Conservation (phyloP, 2,888 invertebrate species). For the Zele albiditarsus region DNA sequence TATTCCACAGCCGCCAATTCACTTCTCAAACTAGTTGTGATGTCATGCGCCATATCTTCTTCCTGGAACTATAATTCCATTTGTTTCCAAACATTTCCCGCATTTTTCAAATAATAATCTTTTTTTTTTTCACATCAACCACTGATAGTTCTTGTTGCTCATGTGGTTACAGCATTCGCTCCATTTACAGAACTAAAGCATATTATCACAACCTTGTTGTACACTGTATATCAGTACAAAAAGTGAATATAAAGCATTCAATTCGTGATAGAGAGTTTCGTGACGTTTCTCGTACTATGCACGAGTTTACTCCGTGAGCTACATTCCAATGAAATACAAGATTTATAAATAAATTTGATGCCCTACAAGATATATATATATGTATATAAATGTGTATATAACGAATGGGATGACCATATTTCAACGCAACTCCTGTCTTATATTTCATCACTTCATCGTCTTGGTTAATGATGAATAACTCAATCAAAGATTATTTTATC, state of each 20-base stretch:
- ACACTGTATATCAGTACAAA: slow-evolving; percentile 12
- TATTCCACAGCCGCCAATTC: slow-evolving; percentile 89
- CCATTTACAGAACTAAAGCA: slow-evolving; percentile 2
- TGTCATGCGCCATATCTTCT: slow-evolving; percentile 76
- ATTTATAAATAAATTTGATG: slow-evolving; percentile 33
- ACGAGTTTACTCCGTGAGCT: slow-evolving; percentile 45
- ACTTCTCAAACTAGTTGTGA: slow-evolving; percentile 85
- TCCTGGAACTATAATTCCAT: slow-evolving; percentile 76
- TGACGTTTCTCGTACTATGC: slow-evolving; percentile 55
- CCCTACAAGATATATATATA: neutral
- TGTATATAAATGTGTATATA: neutral
- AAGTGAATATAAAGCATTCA: slow-evolving; percentile 26
- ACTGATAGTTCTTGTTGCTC: too few relatives aligned
- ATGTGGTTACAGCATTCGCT: neutral
- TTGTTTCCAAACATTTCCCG: slow-evolving; percentile 56
- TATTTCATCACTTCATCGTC: too few relatives aligned
- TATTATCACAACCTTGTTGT: neutral
- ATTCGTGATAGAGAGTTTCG: slow-evolving; percentile 53
- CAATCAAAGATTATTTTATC: too few relatives aligned
- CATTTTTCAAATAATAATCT: slow-evolving; percentile 8
- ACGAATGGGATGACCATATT: neutral
- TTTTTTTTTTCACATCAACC: neutral
- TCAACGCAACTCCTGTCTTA: neutral
- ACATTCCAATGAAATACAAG: slow-evolving; percentile 35
- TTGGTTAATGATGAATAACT: too few relatives aligned